Conservation (phyloP, 2,888 invertebrate genomes). For the Lampropteryx suffumata region DNA sequence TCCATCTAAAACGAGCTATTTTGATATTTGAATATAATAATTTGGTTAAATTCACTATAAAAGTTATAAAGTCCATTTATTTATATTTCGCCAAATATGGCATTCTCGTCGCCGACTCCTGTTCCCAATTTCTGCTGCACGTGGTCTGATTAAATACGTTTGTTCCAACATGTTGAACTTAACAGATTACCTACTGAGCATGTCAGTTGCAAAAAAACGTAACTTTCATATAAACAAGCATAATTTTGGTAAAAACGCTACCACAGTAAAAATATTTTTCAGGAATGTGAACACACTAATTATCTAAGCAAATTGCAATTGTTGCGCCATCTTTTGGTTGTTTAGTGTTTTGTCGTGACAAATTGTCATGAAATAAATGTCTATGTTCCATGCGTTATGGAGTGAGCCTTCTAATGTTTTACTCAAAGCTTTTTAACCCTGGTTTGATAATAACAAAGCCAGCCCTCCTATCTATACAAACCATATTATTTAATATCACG, state of each 20-base stretch:
- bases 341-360: too few relatives aligned
- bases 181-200: neutral
- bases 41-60: slow-evolving; percentile 20
- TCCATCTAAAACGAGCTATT: slow-evolving; percentile 10
- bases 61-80: slow-evolving; percentile 10
- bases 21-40: slow-evolving; percentile 6
- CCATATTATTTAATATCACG: too few relatives aligned
- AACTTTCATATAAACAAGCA: too few relatives aligned
- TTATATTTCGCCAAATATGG: slow-evolving; percentile 10
- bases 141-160: slow-evolving; percentile 4
- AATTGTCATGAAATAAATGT: too few relatives aligned
- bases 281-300: too few relatives aligned
- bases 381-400: too few relatives aligned
- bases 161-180: slow-evolving; percentile 1
- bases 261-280: too few relatives aligned
- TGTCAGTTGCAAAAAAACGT: neutral
- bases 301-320: neutral
- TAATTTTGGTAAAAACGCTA: too few relatives aligned
- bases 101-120: slow-evolving; percentile 32
- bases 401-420: too few relatives aligned
- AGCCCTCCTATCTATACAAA: too few relatives aligned
- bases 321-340: neutral
- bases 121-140: slow-evolving; percentile 25
- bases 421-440: too few relatives aligned
- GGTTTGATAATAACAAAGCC: too few relatives aligned